A percentile compares a stretch with the other conserved stretches of the same genome.
These are phyloP conservation scores for Chloropsis cyanopogon DNA, from an alignment of 2,113 vertebrate genomes.

Conservation along the genomic window DNA sequence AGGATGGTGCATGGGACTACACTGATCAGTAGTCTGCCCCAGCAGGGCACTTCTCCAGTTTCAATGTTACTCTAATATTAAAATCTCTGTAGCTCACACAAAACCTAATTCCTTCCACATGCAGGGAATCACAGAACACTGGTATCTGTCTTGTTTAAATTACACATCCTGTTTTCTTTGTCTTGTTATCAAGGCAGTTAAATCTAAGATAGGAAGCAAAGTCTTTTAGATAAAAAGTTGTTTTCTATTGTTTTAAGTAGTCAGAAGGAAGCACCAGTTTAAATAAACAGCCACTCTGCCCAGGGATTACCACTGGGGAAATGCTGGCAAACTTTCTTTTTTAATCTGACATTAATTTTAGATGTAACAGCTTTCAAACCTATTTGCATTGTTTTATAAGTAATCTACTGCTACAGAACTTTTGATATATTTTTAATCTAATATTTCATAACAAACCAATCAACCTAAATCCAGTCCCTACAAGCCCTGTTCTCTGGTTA, in stretches of 20 bases:
- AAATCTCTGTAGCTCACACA: not conserved
- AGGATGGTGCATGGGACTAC: not conserved
- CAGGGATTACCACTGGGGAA: not conserved
- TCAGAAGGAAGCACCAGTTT: conserved; percentile 20
- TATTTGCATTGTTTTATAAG: not conserved
- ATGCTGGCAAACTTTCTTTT: not conserved
- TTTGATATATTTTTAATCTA: not conserved
- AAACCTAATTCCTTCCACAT: not conserved
- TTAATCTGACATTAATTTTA: not conserved
- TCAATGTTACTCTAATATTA: not conserved
- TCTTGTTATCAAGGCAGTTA: conserved; percentile 15
- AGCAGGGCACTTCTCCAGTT: not conserved
- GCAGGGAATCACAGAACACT: not conserved
- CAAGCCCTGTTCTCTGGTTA: not conserved
- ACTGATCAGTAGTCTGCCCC: accelerated
- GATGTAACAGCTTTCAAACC: not conserved
- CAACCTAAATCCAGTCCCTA: not conserved
- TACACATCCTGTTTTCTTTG: conserved; percentile 4
- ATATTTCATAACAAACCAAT: not conserved
- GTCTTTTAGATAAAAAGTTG: not conserved
- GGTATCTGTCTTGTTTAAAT: not conserved
- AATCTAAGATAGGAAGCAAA: conserved; percentile 24
- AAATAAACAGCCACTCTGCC: not conserved
- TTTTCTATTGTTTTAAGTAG: conserved; percentile 37
- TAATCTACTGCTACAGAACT: not conserved